A percentile compares a stretch with the other conserved stretches of the same genome.
phyloP scores from a whole-genome alignment of 2,113 vertebrate genomes.

The Mesoclemmys tuberculata region DNA sequence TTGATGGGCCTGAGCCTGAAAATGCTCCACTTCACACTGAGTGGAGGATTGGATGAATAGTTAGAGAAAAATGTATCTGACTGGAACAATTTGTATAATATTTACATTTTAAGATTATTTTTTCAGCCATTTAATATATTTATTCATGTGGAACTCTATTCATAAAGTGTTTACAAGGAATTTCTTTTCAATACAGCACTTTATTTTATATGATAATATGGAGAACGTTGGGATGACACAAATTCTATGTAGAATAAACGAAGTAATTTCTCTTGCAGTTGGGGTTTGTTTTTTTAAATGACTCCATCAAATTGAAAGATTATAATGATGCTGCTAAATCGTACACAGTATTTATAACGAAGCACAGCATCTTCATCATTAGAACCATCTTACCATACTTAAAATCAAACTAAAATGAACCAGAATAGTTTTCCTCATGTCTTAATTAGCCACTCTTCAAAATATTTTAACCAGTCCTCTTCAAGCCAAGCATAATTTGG shows the following conservation, averaged over 20 bases:
- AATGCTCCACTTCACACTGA: neutral
- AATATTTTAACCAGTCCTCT: constrained; percentile 36
- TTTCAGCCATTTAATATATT: neutral
- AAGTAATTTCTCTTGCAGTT: neutral
- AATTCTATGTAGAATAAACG: constrained; percentile 22
- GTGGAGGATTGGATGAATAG: neutral
- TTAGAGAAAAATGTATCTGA: neutral
- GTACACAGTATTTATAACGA: constrained; percentile 44
- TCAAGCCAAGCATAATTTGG: constrained; percentile 9
- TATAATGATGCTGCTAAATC: constrained; percentile 63
- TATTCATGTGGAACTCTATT: constrained; percentile 1
- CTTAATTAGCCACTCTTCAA: constrained; percentile 55
- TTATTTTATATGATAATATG: neutral
- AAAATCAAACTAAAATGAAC: constrained; percentile 55
- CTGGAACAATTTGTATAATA: neutral
- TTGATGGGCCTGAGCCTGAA: accelerated
- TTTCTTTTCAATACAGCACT: constrained; percentile 8
- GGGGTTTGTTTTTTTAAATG: neutral
- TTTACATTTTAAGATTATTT: neutral
- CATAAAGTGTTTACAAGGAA: neutral
- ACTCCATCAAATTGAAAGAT: constrained; percentile 63
- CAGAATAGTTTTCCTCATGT: constrained; percentile 20
- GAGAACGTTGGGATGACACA: neutral
- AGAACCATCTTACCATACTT: constrained; percentile 35
- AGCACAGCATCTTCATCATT: constrained; percentile 41